These are phyloP conservation scores for Chrysomallon squamiferum DNA, from an alignment of 1,140 invertebrate species.

Conservation along the genomic window DNA sequence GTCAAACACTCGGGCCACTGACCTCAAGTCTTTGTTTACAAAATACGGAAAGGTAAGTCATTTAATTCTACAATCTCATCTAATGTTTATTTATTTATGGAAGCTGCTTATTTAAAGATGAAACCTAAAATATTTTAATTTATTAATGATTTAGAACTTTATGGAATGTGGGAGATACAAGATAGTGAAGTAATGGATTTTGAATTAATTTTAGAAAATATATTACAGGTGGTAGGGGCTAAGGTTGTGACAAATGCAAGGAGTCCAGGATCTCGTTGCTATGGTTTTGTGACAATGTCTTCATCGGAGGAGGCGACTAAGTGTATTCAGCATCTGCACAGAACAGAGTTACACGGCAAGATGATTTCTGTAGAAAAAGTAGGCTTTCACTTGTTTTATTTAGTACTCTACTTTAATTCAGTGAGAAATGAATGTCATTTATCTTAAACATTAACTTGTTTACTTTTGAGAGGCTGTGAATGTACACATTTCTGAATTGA, in stretches of 20 bases:
- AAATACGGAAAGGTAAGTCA: constrained; percentile 86
- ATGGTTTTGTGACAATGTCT: constrained; percentile 94
- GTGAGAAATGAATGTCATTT: not conserved
- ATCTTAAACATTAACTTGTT: not conserved
- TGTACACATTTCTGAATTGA: no score
- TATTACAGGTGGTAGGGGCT: constrained; percentile 76
- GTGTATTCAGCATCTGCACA: constrained; percentile 87
- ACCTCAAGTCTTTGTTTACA: constrained; percentile 89
- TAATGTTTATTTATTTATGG: not conserved
- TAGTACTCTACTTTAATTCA: not conserved
- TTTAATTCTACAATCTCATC: no score
- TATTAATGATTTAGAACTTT: no score
- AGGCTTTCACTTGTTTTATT: constrained; percentile 13
- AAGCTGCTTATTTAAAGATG: not conserved
- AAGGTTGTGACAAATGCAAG: constrained; percentile 96
- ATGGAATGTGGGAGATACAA: no score
- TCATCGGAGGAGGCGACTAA: constrained; percentile 85
- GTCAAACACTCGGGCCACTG: constrained; percentile 85
- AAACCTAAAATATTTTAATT: not conserved
- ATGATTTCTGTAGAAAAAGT: constrained; percentile 93
- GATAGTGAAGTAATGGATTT: no score
- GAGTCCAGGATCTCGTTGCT: constrained; percentile 88
- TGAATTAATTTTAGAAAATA: no score
- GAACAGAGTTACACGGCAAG: constrained; percentile 88
- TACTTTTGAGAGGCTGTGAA: no score